Conservation (phyloP, 30 jellyfish, hydroid and myxozoan genomes). For the Catostylus mosaicus region DNA sequence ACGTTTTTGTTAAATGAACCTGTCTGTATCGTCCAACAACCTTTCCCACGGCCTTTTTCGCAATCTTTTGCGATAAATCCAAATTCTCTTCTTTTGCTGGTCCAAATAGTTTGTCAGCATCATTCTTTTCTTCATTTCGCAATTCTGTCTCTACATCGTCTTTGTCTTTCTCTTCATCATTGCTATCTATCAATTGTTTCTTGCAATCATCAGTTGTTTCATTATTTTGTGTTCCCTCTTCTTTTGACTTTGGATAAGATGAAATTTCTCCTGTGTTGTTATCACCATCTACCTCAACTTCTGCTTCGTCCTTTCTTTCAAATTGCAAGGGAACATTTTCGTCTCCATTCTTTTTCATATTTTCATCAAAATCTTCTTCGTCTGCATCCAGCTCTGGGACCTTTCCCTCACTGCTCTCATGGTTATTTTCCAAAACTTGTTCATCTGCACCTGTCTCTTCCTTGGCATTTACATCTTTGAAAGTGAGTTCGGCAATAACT, state of each 20-base stretch:
- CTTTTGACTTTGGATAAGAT: background rate
- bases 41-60: slow-evolving; percentile 54
- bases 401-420: background rate
- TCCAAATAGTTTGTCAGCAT: slow-evolving; percentile 3
- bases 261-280: background rate
- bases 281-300: background rate
- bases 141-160: slow-evolving; percentile 9
- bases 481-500: slow-evolving; percentile 46
- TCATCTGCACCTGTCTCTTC: slow-evolving; percentile 3
- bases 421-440: background rate
- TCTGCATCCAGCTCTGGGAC: background rate
- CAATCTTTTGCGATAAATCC: slow-evolving; percentile 58
- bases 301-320: background rate
- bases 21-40: slow-evolving; percentile 64
- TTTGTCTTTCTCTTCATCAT: background rate
- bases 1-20: slow-evolving; percentile 59
- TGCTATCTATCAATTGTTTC: background rate
- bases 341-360: background rate
- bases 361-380: background rate
- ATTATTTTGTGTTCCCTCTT: background rate
- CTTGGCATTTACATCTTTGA: background rate
- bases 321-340: background rate
- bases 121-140: slow-evolving; percentile 13
- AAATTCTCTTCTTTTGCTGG: slow-evolving; percentile 36
- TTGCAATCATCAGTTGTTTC: background rate